These are phyloP conservation scores for Bombus turneri DNA, from an alignment of 1,140 invertebrate species.

Conservation along the genomic window DNA sequence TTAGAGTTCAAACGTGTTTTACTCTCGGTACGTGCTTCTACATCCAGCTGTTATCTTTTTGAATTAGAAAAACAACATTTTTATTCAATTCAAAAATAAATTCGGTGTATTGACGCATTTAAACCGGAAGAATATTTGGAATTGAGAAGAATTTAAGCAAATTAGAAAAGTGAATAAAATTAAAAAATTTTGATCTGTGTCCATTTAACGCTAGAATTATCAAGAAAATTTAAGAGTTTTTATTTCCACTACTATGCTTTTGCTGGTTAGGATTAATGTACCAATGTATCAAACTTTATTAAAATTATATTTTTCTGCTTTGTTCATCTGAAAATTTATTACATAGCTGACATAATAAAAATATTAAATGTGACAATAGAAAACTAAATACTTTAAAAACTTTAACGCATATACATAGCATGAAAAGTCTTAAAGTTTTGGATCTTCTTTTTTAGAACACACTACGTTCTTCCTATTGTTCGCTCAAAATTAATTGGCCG, in stretches of 20 bases:
- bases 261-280: no score
- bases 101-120: background rate
- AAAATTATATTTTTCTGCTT: no score
- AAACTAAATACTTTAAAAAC: background rate
- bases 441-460: background rate
- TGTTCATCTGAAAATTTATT: background rate
- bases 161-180: background rate
- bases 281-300: no score
- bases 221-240: no score
- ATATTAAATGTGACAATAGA: background rate
- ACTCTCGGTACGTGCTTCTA: constrained; percentile 1
- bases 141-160: background rate
- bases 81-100: background rate
- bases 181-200: background rate
- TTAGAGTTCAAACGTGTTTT: constrained; percentile 7
- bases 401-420: background rate
- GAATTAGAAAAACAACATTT: background rate
- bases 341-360: background rate
- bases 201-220: background rate
- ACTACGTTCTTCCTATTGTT: constrained; percentile 5
- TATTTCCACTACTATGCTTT: no score
- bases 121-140: background rate
- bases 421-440: background rate
- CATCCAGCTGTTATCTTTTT: background rate
- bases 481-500: constrained; percentile 10